Evolutionary conservation across 2,888 invertebrate genomes (phyloP), one percentile per base, ranked within the genome.

Genomic region (Selenia dentaria): DNA sequence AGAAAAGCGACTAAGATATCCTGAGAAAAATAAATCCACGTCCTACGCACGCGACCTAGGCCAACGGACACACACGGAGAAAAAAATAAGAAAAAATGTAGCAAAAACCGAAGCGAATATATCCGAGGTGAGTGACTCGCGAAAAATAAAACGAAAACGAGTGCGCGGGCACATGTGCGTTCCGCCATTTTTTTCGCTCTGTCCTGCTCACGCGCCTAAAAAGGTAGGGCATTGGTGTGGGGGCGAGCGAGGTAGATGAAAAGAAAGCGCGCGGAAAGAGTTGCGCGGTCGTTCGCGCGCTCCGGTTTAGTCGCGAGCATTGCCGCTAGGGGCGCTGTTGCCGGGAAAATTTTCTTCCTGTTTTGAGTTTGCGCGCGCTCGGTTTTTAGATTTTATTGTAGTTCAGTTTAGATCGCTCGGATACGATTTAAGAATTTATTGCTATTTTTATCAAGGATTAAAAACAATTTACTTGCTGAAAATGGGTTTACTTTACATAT

Each of bases 141-240:
- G 79, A 90, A 90, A 88, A 89, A 86, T 77, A 89, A 87, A 78
- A 84, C 84, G 80, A 88, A 85, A 72, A 77, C 71, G 60, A 64
- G 69, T 80, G 74, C 81, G 59, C 72, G 81, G 79, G 86, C 90
- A 89, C 88, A 88, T 88, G 86, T 88, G 87, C 83, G 85, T 85
- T 79, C 79, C 68, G 74, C 79, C 80, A 85, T 87, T 89, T 90
- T 89, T 89, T 85, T 81, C 60, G 59, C 59, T 55, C 78, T 58
- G 53, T 88, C 89, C 71, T 79, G 64, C 59, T 88, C 86, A 68
- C 64, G 74, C 80, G 72, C 81, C 84, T 70, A 86, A 87, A 87
- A 81, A 68, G 78, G 73, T 56, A 52, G 53, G 45, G 58, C 55
- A 54, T 55, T 35, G 26, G 51, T 43, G 6, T 44, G 34, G 6